These are phyloP conservation scores for Cyprinodon diabolis DNA, from an alignment of 2,797 vertebrate genomes.

Conservation along the genomic window DNA sequence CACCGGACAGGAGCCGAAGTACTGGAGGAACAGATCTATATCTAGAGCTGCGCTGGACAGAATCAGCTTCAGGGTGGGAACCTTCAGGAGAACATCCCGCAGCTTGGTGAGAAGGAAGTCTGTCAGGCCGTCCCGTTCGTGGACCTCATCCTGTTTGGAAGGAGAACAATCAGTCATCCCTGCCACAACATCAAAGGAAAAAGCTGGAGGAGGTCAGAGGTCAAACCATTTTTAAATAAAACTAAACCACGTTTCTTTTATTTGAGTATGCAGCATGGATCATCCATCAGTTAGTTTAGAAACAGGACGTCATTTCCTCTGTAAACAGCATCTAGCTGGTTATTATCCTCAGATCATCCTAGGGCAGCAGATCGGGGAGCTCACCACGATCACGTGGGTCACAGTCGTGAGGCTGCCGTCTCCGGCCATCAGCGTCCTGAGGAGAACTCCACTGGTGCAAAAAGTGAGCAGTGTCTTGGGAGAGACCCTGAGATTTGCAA, in stretches of 20 bases:
- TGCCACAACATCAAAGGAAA: constrained; percentile 1
- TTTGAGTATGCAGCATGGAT: no score
- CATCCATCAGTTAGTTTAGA: no score
- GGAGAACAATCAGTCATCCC: neutral
- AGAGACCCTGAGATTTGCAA: constrained; percentile 83
- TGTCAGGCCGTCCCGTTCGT: constrained; percentile 93
- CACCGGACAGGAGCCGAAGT: constrained; percentile 91
- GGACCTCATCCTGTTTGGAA: constrained; percentile 90
- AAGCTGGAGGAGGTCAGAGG: no score
- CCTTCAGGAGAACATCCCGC: constrained; percentile 86
- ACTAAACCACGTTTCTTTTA: no score
- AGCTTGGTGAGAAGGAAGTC: constrained; percentile 95
- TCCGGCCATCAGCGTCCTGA: constrained; percentile 92
- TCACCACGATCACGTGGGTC: constrained; percentile 96
- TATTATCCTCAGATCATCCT: neutral
- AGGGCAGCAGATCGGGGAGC: neutral
- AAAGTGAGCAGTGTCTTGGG: constrained; percentile 94
- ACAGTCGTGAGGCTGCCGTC: constrained; percentile 86
- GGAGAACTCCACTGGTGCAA: constrained; percentile 92
- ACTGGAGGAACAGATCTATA: constrained; percentile 87
- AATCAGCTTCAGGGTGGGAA: constrained; percentile 88
- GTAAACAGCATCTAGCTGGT: no score
- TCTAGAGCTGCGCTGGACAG: constrained; percentile 94
- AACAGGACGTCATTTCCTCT: no score
- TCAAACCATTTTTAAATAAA: no score